Evolutionary conservation across 2,113 vertebrate species (phyloP).

Genomic region (Stercorarius parasiticus): DNA sequence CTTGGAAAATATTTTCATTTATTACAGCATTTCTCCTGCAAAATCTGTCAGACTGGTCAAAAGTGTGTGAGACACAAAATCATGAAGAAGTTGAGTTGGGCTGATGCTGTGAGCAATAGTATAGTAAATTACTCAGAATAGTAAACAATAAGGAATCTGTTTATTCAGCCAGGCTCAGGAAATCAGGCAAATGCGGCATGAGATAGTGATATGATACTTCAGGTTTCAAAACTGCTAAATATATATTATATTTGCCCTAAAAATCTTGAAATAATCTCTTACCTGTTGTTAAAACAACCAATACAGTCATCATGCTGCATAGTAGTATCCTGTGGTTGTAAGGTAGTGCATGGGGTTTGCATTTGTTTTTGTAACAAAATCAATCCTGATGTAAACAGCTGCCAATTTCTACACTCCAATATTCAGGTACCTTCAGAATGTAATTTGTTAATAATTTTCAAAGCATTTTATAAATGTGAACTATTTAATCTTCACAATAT

Average conservation of each 20-base stretch:
- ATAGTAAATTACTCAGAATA: neutral
- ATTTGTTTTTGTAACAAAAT: neutral
- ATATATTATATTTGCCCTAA: neutral
- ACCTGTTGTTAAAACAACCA: neutral
- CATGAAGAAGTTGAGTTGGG: neutral
- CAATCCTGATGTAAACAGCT: neutral
- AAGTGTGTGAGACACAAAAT: neutral
- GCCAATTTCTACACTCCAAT: neutral
- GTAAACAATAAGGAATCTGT: neutral
- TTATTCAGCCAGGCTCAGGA: neutral
- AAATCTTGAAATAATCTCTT: neutral
- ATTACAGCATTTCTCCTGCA: neutral
- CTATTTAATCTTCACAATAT: neutral
- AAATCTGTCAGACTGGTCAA: neutral
- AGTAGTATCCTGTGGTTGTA: neutral
- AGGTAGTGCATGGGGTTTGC: neutral
- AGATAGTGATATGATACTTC: neutral
- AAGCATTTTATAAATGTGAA: neutral
- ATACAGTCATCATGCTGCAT: neutral
- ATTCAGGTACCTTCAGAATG: neutral
- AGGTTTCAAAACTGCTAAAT: neutral
- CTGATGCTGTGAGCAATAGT: neutral
- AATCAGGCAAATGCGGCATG: neutral
- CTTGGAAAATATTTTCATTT: neutral
- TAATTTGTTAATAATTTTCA: neutral